Base-by-base conservation (phyloP, 2,113 vertebrate genomes). In the Prinia subflava region DNA sequence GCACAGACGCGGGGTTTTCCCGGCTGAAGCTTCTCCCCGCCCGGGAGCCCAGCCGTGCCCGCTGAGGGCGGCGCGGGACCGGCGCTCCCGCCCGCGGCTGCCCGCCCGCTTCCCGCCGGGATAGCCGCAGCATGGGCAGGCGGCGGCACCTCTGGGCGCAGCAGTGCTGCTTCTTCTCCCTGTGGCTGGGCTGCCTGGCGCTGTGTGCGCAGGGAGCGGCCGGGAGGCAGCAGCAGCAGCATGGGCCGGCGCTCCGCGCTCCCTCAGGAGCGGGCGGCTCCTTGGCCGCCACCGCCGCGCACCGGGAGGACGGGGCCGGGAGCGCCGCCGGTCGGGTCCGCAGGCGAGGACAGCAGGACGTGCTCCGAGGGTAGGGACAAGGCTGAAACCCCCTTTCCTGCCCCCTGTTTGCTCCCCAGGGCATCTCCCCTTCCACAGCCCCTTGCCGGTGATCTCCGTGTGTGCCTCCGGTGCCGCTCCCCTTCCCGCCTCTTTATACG, bases 301-400 rank as follows among this genome's bases (percentile, higher is more conserved):
- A 83, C 70, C 85, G 94, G 27, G 97, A 98, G 68, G 96, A 96
- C 44, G 95, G 89, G 35, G 11, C 55, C 8, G 83, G 80, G 17
- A 57, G 94, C 39, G 60, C 53, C 20, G 78, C 92, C 27, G 97
- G 83, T 53, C 96, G 98, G 7, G 97, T 97, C 81, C 98, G 98
- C 89, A 83, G 98, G 94, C 95, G 98, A 89, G 98, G 98, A 94
- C 98, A 98, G 80, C 98, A 98, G 91, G 98, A 98, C 59, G 89
- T 90, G 8, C 96, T 98, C 15, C 96, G 98, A 88, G 98, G 98
- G 98, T 98, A 98, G 95, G 98, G 87, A 91, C 42, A 42, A 35
- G 35, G 25, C 37, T 30, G 31, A 15, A 23, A 8, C 4, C 35
- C 15, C 21, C 7, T 41, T 15, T 52, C 52, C 28, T 15, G 11